These are phyloP conservation scores for Chinchilla lanigera DNA, from an alignment of 2,113 vertebrate species.

Conservation along the genomic window DNA sequence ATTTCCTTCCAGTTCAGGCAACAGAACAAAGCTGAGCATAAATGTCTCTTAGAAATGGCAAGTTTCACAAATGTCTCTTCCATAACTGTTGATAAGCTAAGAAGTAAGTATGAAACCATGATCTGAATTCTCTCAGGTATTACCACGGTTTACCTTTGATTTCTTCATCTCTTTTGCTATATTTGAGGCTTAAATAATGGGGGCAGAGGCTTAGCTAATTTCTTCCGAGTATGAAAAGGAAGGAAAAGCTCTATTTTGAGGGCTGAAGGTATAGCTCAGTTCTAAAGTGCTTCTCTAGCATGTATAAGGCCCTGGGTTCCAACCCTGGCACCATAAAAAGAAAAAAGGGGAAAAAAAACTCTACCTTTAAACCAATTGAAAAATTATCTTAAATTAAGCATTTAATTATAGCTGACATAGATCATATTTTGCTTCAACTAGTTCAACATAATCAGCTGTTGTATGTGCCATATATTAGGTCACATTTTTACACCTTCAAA, in stretches of 20 bases:
- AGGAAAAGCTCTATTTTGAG: not conserved
- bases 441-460: not conserved
- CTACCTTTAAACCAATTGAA: not conserved
- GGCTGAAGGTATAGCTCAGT: not conserved
- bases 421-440: not conserved
- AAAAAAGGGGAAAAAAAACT: not conserved
- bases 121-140: not conserved
- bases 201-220: not conserved
- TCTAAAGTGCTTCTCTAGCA: not conserved
- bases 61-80: not conserved
- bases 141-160: not conserved
- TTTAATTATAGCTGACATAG: not conserved
- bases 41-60: not conserved
- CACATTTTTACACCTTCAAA: not conserved
- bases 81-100: not conserved
- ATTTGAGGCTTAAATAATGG: not conserved
- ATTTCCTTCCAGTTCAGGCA: not conserved
- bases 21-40: not conserved
- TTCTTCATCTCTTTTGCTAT: not conserved
- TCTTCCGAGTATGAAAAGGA: not conserved
- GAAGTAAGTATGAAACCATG: not conserved
- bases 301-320: not conserved
- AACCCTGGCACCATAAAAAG: not conserved
- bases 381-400: conserved; percentile 46
- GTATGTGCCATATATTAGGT: not conserved